Evolutionary conservation across 2,797 vertebrate genomes (phyloP).

Genomic region (Geotrypetes seraphini): DNA sequence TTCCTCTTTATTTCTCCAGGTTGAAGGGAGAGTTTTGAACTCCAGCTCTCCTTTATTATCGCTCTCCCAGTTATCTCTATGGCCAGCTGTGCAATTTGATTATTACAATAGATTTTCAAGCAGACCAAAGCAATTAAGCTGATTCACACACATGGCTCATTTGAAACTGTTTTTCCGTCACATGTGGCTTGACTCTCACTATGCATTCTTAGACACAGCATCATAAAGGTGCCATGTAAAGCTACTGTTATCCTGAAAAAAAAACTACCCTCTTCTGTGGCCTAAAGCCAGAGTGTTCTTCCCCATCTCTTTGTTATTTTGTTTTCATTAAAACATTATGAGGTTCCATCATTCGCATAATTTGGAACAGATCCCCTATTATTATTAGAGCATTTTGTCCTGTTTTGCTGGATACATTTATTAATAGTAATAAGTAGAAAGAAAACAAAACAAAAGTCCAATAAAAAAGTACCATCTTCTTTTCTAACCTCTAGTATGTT

Average conservation of each 20-base stretch:
- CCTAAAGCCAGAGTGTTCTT: slow-evolving; percentile 19
- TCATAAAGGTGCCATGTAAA: slow-evolving; percentile 11
- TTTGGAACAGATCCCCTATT: slow-evolving; percentile 30
- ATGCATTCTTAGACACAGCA: neutral
- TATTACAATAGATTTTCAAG: no score
- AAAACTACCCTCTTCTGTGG: slow-evolving; percentile 15
- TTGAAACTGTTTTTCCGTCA: slow-evolving; percentile 2
- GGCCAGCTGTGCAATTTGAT: no score
- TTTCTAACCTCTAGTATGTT: no score
- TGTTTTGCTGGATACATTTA: slow-evolving; percentile 21
- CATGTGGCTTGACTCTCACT: neutral
- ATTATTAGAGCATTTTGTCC: slow-evolving; percentile 23
- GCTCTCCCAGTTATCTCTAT: no score
- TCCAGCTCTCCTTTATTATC: no score
- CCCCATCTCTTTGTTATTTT: slow-evolving; percentile 27
- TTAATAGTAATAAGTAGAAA: no score
- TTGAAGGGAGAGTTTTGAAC: no score
- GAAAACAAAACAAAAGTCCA: no score
- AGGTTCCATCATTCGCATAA: slow-evolving; percentile 15
- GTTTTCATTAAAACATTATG: slow-evolving; percentile 23
- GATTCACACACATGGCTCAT: neutral
- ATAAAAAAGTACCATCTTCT: no score
- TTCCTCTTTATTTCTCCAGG: no score
- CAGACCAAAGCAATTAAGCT: neutral
- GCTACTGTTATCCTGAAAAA: slow-evolving; percentile 20